Conservation (phyloP, 2,888 invertebrate species). For the Nymphalis urticae region DNA sequence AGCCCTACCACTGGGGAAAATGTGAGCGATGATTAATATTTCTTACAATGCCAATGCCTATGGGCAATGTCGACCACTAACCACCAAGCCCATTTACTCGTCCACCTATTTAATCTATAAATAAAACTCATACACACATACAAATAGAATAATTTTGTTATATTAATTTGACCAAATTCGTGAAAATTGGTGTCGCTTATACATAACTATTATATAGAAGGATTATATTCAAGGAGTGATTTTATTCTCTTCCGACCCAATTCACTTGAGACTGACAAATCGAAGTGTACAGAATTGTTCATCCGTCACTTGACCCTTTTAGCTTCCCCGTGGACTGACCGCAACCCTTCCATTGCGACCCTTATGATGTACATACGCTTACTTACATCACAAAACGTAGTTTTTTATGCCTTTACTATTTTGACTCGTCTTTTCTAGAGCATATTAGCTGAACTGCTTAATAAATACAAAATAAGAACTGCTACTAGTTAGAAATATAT, state of each 20-base stretch:
- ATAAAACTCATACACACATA: too few species aligned
- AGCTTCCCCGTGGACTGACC: constrained; percentile 27
- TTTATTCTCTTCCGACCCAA: constrained; percentile 23
- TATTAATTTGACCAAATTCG: too few species aligned
- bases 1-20: too few species aligned
- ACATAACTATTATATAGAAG: background rate
- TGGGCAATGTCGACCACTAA: too few species aligned
- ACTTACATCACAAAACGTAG: constrained; percentile 17
- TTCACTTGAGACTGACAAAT: constrained; percentile 26
- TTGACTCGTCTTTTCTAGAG: background rate
- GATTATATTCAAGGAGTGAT: constrained; percentile 11
- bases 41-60: too few species aligned
- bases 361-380: constrained; percentile 18
- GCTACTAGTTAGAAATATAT: too few species aligned
- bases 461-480: background rate
- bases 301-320: constrained; percentile 28
- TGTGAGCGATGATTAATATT: too few species aligned
- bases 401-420: constrained; percentile 17
- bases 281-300: constrained; percentile 24
- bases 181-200: background rate
- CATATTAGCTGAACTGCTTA: background rate
- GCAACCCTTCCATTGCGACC: constrained; percentile 25
- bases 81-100: too few species aligned
- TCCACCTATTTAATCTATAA: too few species aligned
- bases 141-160: too few species aligned